Evolutionary conservation across 2,797 vertebrate genomes (phyloP).

Genomic region (Mareca strepera): DNA sequence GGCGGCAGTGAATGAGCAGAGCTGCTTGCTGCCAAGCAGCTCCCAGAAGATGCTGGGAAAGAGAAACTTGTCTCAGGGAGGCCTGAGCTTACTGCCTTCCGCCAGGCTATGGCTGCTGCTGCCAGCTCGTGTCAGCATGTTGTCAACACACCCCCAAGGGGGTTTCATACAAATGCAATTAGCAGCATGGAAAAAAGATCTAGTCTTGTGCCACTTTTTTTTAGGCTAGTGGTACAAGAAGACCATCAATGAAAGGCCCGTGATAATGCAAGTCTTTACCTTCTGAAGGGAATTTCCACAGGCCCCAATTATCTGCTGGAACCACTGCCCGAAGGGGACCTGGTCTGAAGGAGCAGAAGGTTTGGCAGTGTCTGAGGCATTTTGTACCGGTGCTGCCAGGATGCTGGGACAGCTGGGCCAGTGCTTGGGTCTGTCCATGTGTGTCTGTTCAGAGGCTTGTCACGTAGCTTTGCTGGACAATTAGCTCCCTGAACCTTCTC

Average conservation of each 20-base stretch:
- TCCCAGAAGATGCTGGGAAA: neutral
- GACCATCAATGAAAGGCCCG: neutral
- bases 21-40: neutral
- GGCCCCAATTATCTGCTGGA: neutral
- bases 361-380: neutral
- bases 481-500: neutral
- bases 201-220: neutral
- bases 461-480: neutral
- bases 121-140: neutral
- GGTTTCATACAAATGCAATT: neutral
- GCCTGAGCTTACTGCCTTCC: neutral
- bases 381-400: neutral
- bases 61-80: neutral
- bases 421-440: neutral
- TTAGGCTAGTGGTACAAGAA: neutral
- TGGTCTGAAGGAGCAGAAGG: neutral
- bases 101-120: neutral
- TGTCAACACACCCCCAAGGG: neutral
- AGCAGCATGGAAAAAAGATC: neutral
- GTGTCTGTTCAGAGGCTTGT: neutral
- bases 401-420: neutral
- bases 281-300: neutral
- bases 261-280: neutral
- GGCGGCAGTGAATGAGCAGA: neutral
- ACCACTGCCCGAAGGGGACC: neutral